These are phyloP conservation scores for Julus scanicus DNA, from an alignment of 2,888 invertebrate species.

Conservation along the genomic window DNA sequence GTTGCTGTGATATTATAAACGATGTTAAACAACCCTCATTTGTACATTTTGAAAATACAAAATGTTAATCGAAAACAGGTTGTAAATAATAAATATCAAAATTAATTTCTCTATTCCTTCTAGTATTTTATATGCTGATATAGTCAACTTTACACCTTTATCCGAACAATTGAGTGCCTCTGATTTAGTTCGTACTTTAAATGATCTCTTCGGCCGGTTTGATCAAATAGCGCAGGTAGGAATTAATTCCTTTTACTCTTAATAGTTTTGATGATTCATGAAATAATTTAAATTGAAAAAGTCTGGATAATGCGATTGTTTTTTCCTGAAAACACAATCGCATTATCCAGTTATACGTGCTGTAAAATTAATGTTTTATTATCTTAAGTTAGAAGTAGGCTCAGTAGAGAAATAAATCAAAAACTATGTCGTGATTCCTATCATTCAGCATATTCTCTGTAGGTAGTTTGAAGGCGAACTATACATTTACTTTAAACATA, in stretches of 20 bases:
- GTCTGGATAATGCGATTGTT: no score
- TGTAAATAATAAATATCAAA: background rate
- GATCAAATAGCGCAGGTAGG: slow-evolving; percentile 95
- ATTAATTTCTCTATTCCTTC: slow-evolving; percentile 58
- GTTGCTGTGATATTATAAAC: background rate
- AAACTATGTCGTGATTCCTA: no score
- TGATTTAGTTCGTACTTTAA: slow-evolving; percentile 93
- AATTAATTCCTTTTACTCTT: no score
- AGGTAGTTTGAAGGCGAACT: background rate
- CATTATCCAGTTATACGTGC: no score
- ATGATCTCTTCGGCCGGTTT: slow-evolving; percentile 95
- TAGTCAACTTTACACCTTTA: slow-evolving; percentile 97
- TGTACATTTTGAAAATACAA: background rate
- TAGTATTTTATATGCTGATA: slow-evolving; percentile 95
- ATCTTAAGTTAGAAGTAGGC: no score
- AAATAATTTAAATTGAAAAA: background rate
- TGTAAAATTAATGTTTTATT: no score
- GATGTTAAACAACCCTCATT: background rate
- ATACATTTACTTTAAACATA: background rate
- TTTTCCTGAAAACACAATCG: no score
- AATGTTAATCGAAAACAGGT: background rate
- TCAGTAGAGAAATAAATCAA: no score
- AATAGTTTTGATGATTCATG: background rate
- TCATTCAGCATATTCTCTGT: no score
- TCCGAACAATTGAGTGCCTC: slow-evolving; percentile 93